Evolutionary conservation across 2,113 vertebrate genomes (phyloP).

Genomic region (Casuarius casuarius): DNA sequence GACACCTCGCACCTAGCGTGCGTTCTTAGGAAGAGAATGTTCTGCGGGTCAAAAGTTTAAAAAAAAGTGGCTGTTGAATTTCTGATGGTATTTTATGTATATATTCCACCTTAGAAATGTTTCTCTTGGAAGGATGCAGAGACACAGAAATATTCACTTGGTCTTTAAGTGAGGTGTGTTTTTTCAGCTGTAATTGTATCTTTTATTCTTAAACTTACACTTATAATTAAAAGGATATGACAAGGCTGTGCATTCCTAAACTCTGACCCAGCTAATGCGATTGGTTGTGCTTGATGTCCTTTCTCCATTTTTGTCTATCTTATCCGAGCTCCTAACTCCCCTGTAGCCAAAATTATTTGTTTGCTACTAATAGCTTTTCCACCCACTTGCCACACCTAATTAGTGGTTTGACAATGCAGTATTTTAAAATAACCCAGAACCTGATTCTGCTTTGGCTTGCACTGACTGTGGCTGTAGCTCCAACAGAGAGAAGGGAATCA

Average conservation of each 20-base stretch:
- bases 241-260: conserved; percentile 40
- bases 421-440: neutral
- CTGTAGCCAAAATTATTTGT: conserved; percentile 25
- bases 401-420: neutral
- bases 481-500: neutral
- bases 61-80: neutral
- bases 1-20: neutral
- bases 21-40: neutral
- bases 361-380: conserved; percentile 42
- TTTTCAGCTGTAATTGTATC: conserved; percentile 52
- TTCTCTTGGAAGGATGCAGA: conserved; percentile 33
- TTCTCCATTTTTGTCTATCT: neutral
- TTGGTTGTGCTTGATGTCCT: neutral
- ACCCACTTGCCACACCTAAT: conserved; percentile 9
- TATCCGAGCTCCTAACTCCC: neutral
- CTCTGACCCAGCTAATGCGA: neutral
- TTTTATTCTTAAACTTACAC: conserved; percentile 36
- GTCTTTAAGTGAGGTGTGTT: conserved; percentile 31
- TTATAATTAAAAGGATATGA: conserved; percentile 42
- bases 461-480: neutral
- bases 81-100: conserved; percentile 16
- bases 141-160: neutral
- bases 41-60: neutral
- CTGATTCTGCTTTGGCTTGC: neutral
- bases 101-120: conserved; percentile 15